Base-by-base conservation (phyloP, 1,140 invertebrate genomes). In the Ceratosolen fusciceps region DNA sequence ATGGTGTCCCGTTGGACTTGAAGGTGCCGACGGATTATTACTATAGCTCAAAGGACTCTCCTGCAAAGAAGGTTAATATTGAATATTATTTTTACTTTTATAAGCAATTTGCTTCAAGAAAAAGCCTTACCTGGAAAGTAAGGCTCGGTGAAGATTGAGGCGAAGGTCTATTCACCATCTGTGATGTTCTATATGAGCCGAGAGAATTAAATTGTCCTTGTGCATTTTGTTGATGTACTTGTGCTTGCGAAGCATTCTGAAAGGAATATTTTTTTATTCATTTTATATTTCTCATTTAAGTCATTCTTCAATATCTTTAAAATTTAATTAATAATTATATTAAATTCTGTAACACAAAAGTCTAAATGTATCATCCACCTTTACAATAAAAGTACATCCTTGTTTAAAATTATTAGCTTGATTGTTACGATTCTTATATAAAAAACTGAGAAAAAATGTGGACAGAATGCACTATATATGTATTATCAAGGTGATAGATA, bases 141-240 rank as follows among this genome's bases (percentile, higher is more conserved):
- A 92, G 86, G 85, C 91, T 89, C 83, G 92, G 92, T 80, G 92
- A 93, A 54, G 90, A 92, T 81, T 92, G 92, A 72, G 92, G 92
- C 81, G 91, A 92, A 81, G 92, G 92, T 88, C 92, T 91, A 82
- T 89, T 90, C 60, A 91, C 87, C 82, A 88, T 86, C 82, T 91
- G 91, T 70, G 91, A 90, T 80, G 88, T 91, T 83, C 92, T 90
- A 84, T 92, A 92, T 31, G 91, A 88, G 31, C 86, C 90, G 74
- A 92, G 87, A 29, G 91, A 90, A 85, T 89, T 91, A 52, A 90
- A 84, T 80, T 90, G 82, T 82, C n/a, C 71, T 86, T 86, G 85
- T 47, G 85, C 83, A 56, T 84, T 84, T 72, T 85, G 85, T 26
- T 85, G 85, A 39, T 83, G 84, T 14, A 84, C 83, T 52, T 86